These are phyloP conservation scores for Argyra leucocephala DNA, from an alignment of 2,888 invertebrate species.

Conservation along the genomic window DNA sequence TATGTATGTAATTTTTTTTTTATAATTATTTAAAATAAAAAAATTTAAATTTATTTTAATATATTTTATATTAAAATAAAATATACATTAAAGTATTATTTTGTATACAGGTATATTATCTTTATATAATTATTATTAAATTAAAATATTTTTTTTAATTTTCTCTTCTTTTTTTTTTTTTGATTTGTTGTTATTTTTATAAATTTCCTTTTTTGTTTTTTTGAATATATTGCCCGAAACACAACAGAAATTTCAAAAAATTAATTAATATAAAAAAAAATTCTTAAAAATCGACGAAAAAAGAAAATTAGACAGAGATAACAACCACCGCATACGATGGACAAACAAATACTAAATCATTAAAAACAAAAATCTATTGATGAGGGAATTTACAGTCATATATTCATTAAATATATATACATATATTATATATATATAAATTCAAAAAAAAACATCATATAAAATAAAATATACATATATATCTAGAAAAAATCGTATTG, in stretches of 20 bases:
- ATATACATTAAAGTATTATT: background rate
- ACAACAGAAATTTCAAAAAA: conserved; percentile 10
- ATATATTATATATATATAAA: background rate
- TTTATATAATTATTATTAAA: background rate
- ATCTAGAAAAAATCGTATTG: too few species aligned
- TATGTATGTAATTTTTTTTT: too few species aligned
- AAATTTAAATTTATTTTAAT: too few species aligned
- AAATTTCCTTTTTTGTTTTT: too few species aligned
- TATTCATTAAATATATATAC: background rate
- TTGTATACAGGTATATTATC: background rate
- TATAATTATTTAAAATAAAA: too few species aligned
- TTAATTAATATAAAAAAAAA: conserved; percentile 14
- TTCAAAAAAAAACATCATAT: too few species aligned
- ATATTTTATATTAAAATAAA: background rate
- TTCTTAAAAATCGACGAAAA: background rate
- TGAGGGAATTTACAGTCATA: background rate
- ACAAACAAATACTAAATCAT: conserved; percentile 41
- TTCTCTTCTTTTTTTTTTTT: background rate
- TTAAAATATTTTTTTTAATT: conserved; percentile 13
- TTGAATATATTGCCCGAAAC: background rate
- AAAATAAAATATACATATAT: too few species aligned
- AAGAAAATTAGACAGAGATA: background rate
- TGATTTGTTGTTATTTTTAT: conserved; percentile 2
- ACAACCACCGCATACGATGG: conserved; percentile 38
- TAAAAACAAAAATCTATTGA: conserved; percentile 17